Base-by-base conservation (phyloP, 1,140 invertebrate species). In the Limonius californicus region DNA sequence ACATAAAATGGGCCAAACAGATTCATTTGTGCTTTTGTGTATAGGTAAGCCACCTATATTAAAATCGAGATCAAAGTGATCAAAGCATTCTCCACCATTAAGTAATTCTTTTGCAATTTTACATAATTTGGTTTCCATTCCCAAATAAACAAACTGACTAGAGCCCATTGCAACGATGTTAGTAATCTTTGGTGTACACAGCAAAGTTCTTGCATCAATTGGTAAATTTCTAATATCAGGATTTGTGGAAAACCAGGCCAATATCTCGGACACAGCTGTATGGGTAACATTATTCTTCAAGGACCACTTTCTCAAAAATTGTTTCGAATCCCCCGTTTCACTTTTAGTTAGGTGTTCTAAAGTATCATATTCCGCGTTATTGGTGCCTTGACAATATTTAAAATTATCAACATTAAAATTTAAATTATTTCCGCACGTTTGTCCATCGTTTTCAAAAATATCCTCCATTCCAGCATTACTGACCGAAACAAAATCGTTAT, bases 1-100 rank as follows among this genome's bases (percentile, higher is more conserved):
- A 59, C 58, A 59, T 23, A 59, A 42, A 43, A 59, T 59, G 19
- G 58, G 58, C 42, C 58, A 59, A 21, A 59, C 50, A n/a, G 20
- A 53, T 12, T 18, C 11, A 12, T 47, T 59, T 14, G 39, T 59
- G 43, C 42, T 59, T 21, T 59, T 50, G 19, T 50, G 42, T 12
- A 59, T n/a, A 23, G 58, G 58, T 15, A 59, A 27, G 15, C 58
- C 58, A 59, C 53, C 58, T 12, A 59, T 50, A 50, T 59, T 59
- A 18, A 59, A 59, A 50, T 53, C 27, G 12, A 59, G 21, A 23
- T 59, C 27, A 12, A 59, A 23, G 19, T 47, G 11, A 11, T n/a
- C n/a, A n/a, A n/a, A n/a, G n/a, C n/a, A n/a, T n/a, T n/a, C 27
- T 32, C 27, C 19, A 14, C 14, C 2, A n/a, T 19, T 9, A 50